phyloP scores from a whole-genome alignment of 2,888 invertebrate species.

The Andrena bucephala region DNA sequence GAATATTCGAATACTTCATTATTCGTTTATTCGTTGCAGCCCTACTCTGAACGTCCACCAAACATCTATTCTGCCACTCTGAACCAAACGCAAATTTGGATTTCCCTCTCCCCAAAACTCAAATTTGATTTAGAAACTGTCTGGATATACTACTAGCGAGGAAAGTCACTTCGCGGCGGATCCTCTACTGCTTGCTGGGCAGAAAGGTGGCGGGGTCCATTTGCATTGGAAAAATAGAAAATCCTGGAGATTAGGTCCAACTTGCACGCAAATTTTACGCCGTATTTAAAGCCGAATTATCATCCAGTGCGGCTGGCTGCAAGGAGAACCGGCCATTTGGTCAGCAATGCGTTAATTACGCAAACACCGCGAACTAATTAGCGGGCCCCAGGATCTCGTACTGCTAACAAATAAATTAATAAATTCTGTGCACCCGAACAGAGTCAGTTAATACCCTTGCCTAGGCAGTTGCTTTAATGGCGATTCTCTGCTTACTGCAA shows the following conservation, averaged over 20 bases:
- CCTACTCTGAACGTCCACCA: too few species aligned
- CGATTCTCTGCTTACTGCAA: constrained; percentile 9
- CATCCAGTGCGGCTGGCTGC: neutral
- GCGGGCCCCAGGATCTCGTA: constrained; percentile 3
- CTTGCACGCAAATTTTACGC: neutral
- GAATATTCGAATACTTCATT: too few species aligned
- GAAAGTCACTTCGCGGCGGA: too few species aligned
- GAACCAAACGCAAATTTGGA: too few species aligned
- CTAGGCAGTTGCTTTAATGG: neutral
- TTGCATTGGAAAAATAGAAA: neutral
- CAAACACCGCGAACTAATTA: constrained; percentile 41
- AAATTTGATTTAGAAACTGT: too few species aligned
- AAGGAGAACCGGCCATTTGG: constrained; percentile 14
- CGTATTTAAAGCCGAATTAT: constrained; percentile 12
- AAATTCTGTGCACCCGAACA: constrained; percentile 17
- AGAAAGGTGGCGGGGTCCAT: neutral
- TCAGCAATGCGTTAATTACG: constrained; percentile 33
- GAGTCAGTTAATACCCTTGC: neutral
- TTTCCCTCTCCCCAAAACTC: too few species aligned
- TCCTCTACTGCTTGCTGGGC: too few species aligned
- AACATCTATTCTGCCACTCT: too few species aligned
- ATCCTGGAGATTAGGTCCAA: neutral
- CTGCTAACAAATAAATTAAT: constrained; percentile 46
- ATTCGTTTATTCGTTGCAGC: too few species aligned
- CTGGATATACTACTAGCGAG: too few species aligned